Conservation (phyloP, 1,140 invertebrate species). For the Thereuonema tuberculata region DNA sequence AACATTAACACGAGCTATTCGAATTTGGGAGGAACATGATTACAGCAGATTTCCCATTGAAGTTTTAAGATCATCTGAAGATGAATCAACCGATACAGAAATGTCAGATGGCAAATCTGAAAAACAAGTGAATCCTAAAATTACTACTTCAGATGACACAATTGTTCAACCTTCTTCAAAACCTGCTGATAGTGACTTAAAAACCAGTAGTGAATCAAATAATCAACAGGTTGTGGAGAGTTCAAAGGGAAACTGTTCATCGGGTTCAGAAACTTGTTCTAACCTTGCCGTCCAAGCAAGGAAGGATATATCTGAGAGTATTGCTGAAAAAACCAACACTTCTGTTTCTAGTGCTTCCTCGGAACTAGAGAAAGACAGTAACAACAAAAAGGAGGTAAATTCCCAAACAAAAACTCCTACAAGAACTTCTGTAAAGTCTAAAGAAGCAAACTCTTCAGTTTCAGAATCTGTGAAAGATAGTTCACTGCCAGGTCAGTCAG, state of each 20-base stretch:
- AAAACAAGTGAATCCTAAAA: no score
- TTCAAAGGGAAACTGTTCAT: neutral
- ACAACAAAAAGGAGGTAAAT: neutral
- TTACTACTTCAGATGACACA: neutral
- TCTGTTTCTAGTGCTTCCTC: neutral
- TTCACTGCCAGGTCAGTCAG: neutral
- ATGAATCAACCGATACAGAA: neutral
- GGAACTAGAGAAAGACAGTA: neutral
- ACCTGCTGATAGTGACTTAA: neutral
- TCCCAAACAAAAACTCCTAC: neutral
- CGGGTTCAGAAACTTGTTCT: neutral
- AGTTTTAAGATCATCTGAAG: neutral
- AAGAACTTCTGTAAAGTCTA: neutral
- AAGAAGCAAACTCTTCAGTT: neutral
- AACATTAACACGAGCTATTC: neutral
- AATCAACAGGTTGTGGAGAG: neutral
- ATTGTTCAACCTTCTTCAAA: neutral
- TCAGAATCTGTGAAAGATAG: neutral
- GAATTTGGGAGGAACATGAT: constrained; percentile 6
- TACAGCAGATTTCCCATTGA: constrained; percentile 8
- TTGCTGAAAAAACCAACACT: neutral
- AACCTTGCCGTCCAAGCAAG: neutral
- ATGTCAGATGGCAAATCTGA: neutral
- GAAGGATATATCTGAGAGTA: neutral
- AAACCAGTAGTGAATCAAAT: neutral